Conservation (phyloP, 2,888 invertebrate species). For the Philopedon plagiatum region DNA sequence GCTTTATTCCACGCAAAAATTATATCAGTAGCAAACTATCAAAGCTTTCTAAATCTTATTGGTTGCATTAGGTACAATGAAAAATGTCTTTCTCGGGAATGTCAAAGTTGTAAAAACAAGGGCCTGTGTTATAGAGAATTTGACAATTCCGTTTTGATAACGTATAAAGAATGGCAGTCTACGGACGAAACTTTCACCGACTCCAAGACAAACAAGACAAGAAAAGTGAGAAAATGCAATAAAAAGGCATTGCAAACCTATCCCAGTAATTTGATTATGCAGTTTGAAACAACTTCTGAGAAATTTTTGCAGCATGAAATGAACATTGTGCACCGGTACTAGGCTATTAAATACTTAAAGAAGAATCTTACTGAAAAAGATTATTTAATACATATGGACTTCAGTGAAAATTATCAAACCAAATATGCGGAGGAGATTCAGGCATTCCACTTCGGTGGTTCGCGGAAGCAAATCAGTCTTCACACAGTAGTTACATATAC, state of each 20-base stretch:
- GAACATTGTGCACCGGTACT: background rate
- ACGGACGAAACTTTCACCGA: background rate
- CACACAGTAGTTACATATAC: too few relatives aligned
- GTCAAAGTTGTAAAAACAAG: background rate
- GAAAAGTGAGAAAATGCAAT: background rate
- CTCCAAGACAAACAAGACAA: background rate
- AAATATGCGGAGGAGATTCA: too few relatives aligned
- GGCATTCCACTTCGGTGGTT: too few relatives aligned
- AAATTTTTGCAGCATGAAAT: background rate
- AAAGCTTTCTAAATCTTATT: background rate
- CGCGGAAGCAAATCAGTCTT: too few relatives aligned
- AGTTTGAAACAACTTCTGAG: background rate
- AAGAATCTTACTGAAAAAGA: too few relatives aligned
- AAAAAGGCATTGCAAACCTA: background rate
- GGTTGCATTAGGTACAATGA: background rate
- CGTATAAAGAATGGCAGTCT: background rate
- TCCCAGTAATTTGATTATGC: background rate
- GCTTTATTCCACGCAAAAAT: background rate
- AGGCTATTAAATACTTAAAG: background rate
- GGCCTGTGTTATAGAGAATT: background rate
- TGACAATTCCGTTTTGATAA: background rate
- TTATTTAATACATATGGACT: background rate
- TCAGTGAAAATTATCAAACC: background rate
- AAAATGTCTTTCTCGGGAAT: background rate
- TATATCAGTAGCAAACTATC: background rate